Conservation (phyloP, 2,113 vertebrate genomes). For the Okapia johnstoni region DNA sequence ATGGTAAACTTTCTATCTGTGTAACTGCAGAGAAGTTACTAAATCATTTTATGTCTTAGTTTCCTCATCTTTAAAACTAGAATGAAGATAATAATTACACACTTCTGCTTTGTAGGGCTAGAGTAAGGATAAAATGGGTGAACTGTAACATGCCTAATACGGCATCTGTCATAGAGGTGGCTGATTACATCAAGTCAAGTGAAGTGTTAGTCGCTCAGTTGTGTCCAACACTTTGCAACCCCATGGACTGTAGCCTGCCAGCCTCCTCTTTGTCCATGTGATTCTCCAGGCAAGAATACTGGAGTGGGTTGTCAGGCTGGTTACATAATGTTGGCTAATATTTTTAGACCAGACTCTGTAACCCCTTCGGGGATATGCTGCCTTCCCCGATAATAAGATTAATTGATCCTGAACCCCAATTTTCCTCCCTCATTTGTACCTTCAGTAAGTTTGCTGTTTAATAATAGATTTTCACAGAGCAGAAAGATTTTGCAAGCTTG, state of each 20-base stretch:
- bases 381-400: background rate
- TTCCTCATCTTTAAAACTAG: background rate
- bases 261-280: background rate
- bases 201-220: background rate
- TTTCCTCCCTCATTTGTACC: background rate
- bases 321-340: background rate
- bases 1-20: background rate
- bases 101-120: background rate
- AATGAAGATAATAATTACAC: background rate
- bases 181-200: background rate
- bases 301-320: background rate
- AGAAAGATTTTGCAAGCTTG: background rate
- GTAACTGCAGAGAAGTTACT: background rate
- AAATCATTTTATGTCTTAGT: background rate
- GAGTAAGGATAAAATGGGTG: background rate
- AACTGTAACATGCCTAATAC: background rate
- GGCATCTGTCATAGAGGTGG: background rate
- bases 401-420: background rate
- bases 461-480: background rate
- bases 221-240: background rate
- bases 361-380: background rate
- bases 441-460: background rate
- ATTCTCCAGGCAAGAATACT: background rate
- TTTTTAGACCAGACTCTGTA: background rate
- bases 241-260: background rate